Conservation (phyloP, 2,113 vertebrate species). For the Panthera uncia region DNA sequence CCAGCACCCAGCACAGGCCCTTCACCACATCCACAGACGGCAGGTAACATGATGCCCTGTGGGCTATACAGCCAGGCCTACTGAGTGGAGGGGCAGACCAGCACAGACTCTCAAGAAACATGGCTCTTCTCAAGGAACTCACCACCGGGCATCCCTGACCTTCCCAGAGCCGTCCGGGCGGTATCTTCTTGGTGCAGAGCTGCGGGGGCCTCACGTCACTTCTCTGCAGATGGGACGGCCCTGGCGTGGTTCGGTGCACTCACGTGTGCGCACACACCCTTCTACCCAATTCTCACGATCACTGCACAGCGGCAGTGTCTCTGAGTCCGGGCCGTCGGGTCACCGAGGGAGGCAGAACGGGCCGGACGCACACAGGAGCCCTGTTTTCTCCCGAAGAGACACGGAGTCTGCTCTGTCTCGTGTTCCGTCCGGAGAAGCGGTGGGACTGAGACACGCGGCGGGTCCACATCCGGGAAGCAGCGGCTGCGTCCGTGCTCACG, state of each 20-base stretch:
- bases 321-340: background rate
- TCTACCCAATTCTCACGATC: background rate
- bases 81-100: background rate
- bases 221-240: background rate
- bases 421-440: background rate
- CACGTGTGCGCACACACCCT: background rate
- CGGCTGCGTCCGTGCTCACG: background rate
- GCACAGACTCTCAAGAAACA: background rate
- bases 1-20: background rate
- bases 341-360: background rate
- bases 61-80: background rate
- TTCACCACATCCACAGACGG: fast-evolving
- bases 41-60: background rate
- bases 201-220: background rate
- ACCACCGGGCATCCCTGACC: background rate
- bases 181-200: background rate
- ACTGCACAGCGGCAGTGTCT: background rate
- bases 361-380: background rate
- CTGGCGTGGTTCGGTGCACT: background rate
- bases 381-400: background rate
- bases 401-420: too few relatives aligned
- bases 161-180: background rate
- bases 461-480: background rate
- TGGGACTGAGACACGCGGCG: background rate
- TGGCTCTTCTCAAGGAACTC: background rate